phyloP scores from a whole-genome alignment of 92 coral and sea anemone genomes.

The Hydrozoanthus gracilis region DNA sequence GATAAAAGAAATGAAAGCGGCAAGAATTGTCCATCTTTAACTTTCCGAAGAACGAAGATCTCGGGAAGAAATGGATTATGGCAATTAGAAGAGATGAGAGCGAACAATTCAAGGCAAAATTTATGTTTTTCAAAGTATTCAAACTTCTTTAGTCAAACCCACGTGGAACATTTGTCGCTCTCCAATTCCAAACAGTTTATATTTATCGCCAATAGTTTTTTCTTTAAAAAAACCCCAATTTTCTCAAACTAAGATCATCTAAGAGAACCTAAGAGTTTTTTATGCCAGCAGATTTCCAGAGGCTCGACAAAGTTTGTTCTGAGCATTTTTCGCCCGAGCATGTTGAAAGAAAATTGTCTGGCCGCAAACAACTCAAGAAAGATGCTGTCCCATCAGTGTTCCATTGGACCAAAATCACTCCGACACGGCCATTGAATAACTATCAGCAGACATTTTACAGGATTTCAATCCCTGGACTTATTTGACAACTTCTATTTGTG shows the following conservation, averaged over 20 bases:
- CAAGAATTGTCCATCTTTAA: neutral
- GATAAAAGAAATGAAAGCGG: slow-evolving; percentile 13
- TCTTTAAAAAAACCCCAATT: neutral
- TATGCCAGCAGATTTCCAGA: neutral
- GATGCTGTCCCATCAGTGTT: slow-evolving; percentile 43
- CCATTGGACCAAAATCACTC: neutral
- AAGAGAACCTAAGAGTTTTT: neutral
- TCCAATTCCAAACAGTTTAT: neutral
- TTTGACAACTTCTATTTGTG: slow-evolving; percentile 14
- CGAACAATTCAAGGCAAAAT: neutral
- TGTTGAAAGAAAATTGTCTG: neutral
- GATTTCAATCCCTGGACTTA: slow-evolving; percentile 23
- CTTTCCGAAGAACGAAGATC: neutral
- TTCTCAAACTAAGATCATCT: neutral
- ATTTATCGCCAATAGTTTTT: neutral
- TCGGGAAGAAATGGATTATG: slow-evolving; percentile 4
- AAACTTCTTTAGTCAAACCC: slow-evolving; percentile 3
- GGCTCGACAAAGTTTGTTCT: slow-evolving; percentile 8
- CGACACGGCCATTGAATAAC: neutral
- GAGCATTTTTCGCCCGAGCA: slow-evolving; percentile 3
- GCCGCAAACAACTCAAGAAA: slow-evolving; percentile 5
- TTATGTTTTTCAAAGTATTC: neutral
- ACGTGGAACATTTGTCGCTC: neutral
- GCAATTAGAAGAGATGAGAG: slow-evolving; percentile 1
- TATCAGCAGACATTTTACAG: slow-evolving; percentile 27